Percentiles rank a stretch among this genome's conserved stretches.
Conservation (phyloP, 2,888 invertebrate genomes). For the Epirrhoe tristata region DNA sequence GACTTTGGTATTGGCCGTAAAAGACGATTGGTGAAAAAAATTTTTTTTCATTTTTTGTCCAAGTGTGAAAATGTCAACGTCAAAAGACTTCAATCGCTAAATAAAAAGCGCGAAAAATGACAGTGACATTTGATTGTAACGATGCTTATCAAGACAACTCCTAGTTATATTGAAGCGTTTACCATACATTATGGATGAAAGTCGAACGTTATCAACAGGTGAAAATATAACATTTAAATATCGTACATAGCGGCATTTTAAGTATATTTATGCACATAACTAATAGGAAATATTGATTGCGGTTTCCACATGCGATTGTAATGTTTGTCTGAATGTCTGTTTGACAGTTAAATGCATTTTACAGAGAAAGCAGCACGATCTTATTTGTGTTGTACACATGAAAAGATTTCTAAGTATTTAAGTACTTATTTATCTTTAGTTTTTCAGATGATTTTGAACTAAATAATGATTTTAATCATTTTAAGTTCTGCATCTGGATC, state of each 20-base stretch:
- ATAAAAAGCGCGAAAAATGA: too few relatives aligned
- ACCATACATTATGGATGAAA: conserved; percentile 15
- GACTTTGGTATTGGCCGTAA: too few relatives aligned
- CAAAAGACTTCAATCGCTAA: too few relatives aligned
- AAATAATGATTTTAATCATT: too few relatives aligned
- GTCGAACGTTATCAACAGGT: conserved; percentile 31
- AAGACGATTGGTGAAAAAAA: too few relatives aligned
- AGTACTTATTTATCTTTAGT: background rate
- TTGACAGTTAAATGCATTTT: conserved; percentile 10
- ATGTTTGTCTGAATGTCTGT: conserved; percentile 20
- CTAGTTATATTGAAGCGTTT: background rate
- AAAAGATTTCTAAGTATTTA: too few relatives aligned
- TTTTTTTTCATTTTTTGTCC: too few relatives aligned
- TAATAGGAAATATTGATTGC: background rate
- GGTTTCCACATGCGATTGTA: conserved; percentile 7
- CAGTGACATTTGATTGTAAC: background rate
- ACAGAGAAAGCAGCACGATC: conserved; percentile 2
- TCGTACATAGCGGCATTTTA: conserved; percentile 12
- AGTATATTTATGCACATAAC: conserved; percentile 26
- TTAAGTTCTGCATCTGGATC: too few relatives aligned
- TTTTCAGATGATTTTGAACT: background rate
- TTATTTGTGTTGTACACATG: background rate
- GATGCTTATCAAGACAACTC: background rate
- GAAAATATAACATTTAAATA: conserved; percentile 21
- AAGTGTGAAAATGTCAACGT: too few relatives aligned